Base-by-base conservation (phyloP, 37 sponge, comb jelly and placozoan genomes). In the Halichondria panicea region DNA sequence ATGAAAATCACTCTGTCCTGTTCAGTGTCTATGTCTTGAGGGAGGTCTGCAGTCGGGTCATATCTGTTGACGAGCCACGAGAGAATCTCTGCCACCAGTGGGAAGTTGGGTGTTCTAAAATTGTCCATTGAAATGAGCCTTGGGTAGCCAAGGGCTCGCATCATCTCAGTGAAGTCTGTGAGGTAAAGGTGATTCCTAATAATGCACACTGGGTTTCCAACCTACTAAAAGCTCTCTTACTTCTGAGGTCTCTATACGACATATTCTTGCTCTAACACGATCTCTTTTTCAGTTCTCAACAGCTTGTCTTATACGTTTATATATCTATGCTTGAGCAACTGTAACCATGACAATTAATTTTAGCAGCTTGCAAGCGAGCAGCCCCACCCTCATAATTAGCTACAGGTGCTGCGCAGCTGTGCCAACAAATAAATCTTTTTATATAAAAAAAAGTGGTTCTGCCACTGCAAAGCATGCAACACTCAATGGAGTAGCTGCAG, bases 1-100 rank as follows among this genome's bases (percentile, higher is more conserved):
- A 97, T 86, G 71, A 94, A 97, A 41, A 97, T 83, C 34, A 97
- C 88, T 64, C 99, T 86, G 78, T 97, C 99, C 43, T 97, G 93
- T 68, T 92, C 92, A 24, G 93, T 97, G 52, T 97, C 99, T 1
- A 83, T 75, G 55, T 97, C 99, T 31, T 75, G 72, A 18, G 95
- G 93, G 7, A 97, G 71, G 55, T 77, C 91, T 32, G 93, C 86
- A 41, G 80, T 71, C 1, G 99, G 99, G 50, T 97, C 99, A 76
- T 97, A 97, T 54, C 97, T 89, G 57, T 84, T 82, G 27, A 95
- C 87, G 21, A 98, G 85, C 96, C 96, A 98, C 59, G 70, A 68
- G 24, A 98, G 81, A 22, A 98, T 81, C 53, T 98, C 99, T 24
- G 99, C 87, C 0, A 98, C 93, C 1, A 98, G 84, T 1, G 87